Conservation (phyloP, 2,113 vertebrate genomes). For the Lagopus muta region DNA sequence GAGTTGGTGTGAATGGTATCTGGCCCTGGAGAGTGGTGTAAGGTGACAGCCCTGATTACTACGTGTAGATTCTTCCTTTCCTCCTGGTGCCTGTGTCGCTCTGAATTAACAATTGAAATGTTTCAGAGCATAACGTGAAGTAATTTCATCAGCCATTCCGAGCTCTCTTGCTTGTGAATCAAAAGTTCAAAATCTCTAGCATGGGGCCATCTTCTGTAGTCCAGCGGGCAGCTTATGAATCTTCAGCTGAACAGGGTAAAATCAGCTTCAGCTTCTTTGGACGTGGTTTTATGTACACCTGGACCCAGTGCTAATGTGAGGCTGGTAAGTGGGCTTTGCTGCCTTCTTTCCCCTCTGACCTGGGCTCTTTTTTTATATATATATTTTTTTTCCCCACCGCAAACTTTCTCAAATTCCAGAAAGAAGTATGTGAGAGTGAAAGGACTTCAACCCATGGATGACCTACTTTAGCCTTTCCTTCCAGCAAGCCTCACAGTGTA, state of each 20-base stretch:
- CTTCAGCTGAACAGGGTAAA: not conserved
- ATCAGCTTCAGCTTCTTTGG: not conserved
- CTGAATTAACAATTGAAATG: not conserved
- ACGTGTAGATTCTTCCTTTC: not conserved
- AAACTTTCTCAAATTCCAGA: not conserved
- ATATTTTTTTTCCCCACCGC: not conserved
- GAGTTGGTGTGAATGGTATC: not conserved
- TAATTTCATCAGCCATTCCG: not conserved
- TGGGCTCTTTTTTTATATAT: not conserved
- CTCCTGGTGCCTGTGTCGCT: not conserved
- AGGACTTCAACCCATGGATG: not conserved
- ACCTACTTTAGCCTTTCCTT: not conserved
- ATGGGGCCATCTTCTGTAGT: not conserved
- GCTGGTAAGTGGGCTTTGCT: not conserved
- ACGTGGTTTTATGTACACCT: not conserved
- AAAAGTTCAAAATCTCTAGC: not conserved
- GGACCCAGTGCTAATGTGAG: rapidly evolving
- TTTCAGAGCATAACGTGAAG: not conserved
- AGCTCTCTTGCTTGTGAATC: not conserved
- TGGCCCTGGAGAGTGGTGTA: not conserved
- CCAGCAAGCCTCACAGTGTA: not conserved
- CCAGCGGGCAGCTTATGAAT: not conserved
- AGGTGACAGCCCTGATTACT: not conserved
- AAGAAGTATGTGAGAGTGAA: not conserved
- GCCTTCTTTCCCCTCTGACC: not conserved